Evolutionary conservation across 2,797 vertebrate genomes (phyloP).

Genomic region (Nyctibius grandis): DNA sequence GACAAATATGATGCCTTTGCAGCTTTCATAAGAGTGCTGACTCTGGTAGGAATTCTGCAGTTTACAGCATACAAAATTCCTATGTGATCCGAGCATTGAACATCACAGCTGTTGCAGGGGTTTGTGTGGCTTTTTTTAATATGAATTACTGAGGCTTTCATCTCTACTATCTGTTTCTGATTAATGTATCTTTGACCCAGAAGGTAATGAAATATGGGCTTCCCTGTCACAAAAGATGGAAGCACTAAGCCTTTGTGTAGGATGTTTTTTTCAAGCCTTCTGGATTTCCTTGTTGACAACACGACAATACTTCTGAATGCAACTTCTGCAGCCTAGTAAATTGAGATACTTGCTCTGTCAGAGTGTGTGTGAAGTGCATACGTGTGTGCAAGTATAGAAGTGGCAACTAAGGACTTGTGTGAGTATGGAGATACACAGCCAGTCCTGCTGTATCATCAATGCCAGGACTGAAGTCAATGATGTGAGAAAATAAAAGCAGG

Average conservation of each 20-base stretch:
- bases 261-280: not conserved
- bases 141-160: not conserved
- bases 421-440: not conserved
- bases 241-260: not conserved
- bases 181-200: not conserved
- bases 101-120: not conserved
- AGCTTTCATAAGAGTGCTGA: not conserved
- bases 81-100: not conserved
- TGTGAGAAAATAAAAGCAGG: not conserved
- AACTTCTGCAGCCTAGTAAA: not conserved
- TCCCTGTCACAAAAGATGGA: not conserved
- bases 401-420: not conserved
- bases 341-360: not conserved
- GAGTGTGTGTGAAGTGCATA: fast-evolving
- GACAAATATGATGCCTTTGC: not conserved
- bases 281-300: not conserved
- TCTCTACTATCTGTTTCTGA: not conserved
- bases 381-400: not conserved
- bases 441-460: not conserved
- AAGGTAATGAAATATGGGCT: not conserved
- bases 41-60: not conserved
- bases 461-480: not conserved
- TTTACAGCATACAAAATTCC: not conserved
- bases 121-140: not conserved
- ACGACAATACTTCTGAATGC: not conserved